phyloP scores from a whole-genome alignment of 2,888 invertebrate species.

The Scaptomyza flava region DNA sequence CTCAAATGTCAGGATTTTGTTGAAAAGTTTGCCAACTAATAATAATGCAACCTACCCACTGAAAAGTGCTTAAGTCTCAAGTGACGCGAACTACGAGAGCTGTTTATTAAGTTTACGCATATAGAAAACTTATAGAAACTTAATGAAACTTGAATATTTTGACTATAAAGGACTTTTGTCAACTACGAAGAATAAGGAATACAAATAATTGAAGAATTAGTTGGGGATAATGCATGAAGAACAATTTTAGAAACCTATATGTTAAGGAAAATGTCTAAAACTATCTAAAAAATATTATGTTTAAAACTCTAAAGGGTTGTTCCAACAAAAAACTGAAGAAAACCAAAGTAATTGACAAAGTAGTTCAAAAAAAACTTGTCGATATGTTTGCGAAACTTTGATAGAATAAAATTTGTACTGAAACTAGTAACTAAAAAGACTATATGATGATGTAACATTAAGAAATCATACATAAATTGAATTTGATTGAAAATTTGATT shows the following conservation, averaged over 20 bases:
- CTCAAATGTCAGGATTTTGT: slow-evolving; percentile 34
- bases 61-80: slow-evolving; percentile 46
- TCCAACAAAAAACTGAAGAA: no score
- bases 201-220: not conserved
- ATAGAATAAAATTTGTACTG: not conserved
- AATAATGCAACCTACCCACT: slow-evolving; percentile 55
- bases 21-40: slow-evolving; percentile 59
- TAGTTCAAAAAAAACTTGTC: not conserved
- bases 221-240: no score
- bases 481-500: not conserved
- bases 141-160: no score
- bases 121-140: not conserved
- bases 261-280: not conserved
- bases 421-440: not conserved
- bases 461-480: not conserved
- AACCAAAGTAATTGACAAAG: no score
- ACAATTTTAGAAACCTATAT: no score
- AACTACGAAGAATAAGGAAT: no score
- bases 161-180: no score
- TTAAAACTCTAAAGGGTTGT: no score
- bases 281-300: no score
- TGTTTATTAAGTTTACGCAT: not conserved
- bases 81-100: slow-evolving; percentile 39
- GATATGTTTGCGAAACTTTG: not conserved
- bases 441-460: not conserved